phyloP scores from a whole-genome alignment of 2,113 vertebrate species.

The Myotis davidii region DNA sequence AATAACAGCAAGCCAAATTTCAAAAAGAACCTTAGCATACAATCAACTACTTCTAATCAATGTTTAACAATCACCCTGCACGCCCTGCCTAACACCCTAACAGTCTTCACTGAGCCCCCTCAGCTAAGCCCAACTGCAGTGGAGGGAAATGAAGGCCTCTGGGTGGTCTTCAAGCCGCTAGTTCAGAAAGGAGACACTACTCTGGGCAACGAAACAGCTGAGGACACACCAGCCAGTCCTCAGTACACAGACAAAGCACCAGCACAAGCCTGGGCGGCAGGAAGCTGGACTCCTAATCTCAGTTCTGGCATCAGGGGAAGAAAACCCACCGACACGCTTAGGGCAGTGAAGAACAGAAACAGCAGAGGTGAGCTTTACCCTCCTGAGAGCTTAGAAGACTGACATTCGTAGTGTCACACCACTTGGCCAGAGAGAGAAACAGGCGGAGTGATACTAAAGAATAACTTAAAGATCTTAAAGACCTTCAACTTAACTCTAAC shows the following conservation, averaged over 20 bases:
- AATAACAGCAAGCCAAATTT: background rate
- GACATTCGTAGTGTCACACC: background rate
- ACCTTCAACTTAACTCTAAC: background rate
- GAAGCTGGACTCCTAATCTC: background rate
- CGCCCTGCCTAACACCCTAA: background rate
- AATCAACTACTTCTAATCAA: background rate
- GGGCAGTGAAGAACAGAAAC: background rate
- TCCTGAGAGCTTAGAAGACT: background rate
- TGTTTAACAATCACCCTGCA: too few species aligned
- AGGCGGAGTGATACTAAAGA: conserved; percentile 9
- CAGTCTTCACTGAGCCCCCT: background rate
- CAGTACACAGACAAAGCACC: background rate
- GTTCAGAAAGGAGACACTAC: background rate
- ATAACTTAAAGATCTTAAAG: background rate
- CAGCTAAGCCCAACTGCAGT: background rate
- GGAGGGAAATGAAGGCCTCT: background rate
- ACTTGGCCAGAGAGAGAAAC: background rate
- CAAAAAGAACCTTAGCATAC: background rate
- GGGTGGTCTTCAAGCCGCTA: background rate
- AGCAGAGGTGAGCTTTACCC: background rate
- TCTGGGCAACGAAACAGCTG: background rate
- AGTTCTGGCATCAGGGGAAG: background rate
- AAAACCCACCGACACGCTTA: background rate
- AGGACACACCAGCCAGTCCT: background rate
- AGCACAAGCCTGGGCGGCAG: accelerated